Evolutionary conservation across 2,888 invertebrate genomes (phyloP).

Genomic region (Oligia strigilis): DNA sequence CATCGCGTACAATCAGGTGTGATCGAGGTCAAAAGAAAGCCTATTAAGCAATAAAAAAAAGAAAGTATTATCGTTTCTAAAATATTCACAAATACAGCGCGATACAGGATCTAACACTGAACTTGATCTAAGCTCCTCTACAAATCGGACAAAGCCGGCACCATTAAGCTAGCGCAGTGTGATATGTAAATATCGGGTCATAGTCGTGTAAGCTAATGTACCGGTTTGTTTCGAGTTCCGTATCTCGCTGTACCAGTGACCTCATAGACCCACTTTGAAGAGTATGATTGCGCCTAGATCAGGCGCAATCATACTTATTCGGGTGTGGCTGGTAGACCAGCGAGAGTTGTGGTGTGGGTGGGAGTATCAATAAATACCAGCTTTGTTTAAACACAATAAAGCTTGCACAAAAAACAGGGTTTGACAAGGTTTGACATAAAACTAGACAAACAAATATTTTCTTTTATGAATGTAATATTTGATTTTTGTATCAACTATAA

Average conservation of each 20-base stretch:
- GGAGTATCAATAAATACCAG: neutral
- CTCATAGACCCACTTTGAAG: neutral
- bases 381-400: neutral
- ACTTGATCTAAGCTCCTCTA: neutral
- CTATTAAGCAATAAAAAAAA: too few species aligned
- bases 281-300: neutral
- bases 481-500: neutral
- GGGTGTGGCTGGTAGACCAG: neutral
- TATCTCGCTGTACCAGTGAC: slow-evolving; percentile 34
- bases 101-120: neutral
- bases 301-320: slow-evolving; percentile 9
- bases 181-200: slow-evolving; percentile 26
- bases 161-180: neutral
- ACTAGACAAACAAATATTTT: neutral
- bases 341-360: neutral
- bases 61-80: neutral
- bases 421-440: neutral
- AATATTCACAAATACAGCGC: neutral
- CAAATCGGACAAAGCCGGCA: neutral
- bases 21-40: neutral
- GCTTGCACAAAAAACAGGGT: neutral
- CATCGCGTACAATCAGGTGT: neutral
- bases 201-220: slow-evolving; percentile 33
- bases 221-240: slow-evolving; percentile 29
- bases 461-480: slow-evolving; percentile 1